Evolutionary conservation across 1,140 invertebrate genomes (phyloP).

Genomic region (Potamilus streckersoni): DNA sequence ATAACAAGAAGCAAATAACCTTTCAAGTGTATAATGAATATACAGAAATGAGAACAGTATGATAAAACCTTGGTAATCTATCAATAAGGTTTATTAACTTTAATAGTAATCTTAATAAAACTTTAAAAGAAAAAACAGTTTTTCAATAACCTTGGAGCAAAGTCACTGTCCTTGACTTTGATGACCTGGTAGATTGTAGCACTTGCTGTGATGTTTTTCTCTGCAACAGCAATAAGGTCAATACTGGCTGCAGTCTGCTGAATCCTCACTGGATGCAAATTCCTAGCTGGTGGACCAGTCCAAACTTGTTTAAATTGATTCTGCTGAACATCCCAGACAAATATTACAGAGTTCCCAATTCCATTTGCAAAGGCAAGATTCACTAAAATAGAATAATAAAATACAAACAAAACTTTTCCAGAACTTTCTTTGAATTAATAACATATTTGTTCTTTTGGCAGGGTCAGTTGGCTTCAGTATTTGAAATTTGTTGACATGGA

Average conservation of each 20-base stretch:
- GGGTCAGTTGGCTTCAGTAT: too few relatives aligned
- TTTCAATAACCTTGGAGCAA: conserved; percentile 53
- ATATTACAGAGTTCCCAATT: conserved; percentile 54
- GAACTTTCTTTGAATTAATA: too few relatives aligned
- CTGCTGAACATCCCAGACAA: conserved; percentile 48
- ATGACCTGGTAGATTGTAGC: conserved; percentile 49
- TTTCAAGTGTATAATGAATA: too few relatives aligned
- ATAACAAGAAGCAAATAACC: too few relatives aligned
- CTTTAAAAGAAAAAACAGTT: background rate
- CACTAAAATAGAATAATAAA: conserved; percentile 37
- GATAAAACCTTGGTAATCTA: too few relatives aligned
- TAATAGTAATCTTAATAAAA: background rate
- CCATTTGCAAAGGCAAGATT: conserved; percentile 52
- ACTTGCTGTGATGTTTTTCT: conserved; percentile 31
- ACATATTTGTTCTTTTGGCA: too few relatives aligned
- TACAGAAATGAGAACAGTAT: too few relatives aligned
- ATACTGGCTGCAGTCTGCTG: conserved; percentile 41
- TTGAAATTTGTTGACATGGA: too few relatives aligned
- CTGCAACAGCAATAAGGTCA: conserved; percentile 42
- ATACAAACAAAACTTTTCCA: background rate
- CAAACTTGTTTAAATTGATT: conserved; percentile 47
- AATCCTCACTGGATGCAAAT: conserved; percentile 48
- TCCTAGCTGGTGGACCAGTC: conserved; percentile 41
- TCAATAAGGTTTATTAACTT: too few relatives aligned
- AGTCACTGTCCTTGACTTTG: conserved; percentile 56